A percentile compares a stretch with the other conserved stretches of the same genome.
Conservation (phyloP, 2,113 vertebrate genomes). For the Aptenodytes patagonicus region DNA sequence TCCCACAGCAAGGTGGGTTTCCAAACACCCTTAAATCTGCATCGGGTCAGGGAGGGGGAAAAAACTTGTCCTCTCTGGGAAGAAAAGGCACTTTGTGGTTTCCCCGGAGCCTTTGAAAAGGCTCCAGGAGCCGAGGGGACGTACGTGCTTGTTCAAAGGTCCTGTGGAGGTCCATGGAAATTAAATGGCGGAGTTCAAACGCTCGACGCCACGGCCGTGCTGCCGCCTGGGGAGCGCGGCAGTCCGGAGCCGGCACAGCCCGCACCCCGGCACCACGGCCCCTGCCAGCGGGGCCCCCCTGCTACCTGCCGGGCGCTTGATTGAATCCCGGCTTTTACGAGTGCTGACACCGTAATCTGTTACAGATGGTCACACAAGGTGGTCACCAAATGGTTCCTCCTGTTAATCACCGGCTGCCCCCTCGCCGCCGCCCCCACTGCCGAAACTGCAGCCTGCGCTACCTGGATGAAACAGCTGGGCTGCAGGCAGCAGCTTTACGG, state of each 20-base stretch:
- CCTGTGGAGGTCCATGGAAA: not conserved
- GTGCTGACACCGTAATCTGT: conserved; percentile 51
- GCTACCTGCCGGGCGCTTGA: conserved; percentile 50
- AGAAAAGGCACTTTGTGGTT: conserved; percentile 39
- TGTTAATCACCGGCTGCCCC: not conserved
- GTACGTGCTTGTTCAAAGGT: not conserved
- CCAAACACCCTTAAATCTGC: not conserved
- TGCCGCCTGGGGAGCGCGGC: not conserved
- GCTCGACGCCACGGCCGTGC: not conserved
- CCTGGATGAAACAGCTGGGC: not conserved
- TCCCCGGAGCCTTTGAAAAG: conserved; percentile 18
- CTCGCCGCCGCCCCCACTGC: not conserved
- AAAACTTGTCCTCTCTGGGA: not conserved
- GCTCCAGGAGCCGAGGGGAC: conserved; percentile 16
- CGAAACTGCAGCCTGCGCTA: not conserved
- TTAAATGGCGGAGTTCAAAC: not conserved
- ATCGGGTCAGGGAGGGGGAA: not conserved
- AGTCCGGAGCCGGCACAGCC: not conserved
- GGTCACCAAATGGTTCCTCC: conserved; percentile 64
- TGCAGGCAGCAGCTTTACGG: not conserved
- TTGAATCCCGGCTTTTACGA: conserved; percentile 45
- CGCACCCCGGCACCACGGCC: not conserved
- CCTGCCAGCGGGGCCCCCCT: not conserved
- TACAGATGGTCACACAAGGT: conserved; percentile 74
- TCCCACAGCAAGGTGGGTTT: not conserved